Percentiles rank a stretch among this genome's conserved stretches.
Conservation (phyloP, 30 jellyfish, hydroid and myxozoan species). For the Aurelia coerulea region DNA sequence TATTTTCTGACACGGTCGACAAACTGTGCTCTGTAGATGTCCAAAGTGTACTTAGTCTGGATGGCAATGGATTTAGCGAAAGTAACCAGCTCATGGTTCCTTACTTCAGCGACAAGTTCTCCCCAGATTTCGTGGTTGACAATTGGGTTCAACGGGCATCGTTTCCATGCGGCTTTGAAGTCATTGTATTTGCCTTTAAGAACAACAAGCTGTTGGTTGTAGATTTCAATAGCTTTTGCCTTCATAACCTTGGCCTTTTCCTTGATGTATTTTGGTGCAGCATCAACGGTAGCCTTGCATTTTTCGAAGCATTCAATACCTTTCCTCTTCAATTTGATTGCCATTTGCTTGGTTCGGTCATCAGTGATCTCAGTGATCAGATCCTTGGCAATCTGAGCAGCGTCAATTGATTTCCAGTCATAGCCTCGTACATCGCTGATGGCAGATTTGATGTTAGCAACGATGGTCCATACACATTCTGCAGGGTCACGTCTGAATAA, state of each 20-base stretch:
- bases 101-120: slow-evolving; percentile 81
- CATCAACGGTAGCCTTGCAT: slow-evolving; percentile 22
- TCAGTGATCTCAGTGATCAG: slow-evolving; percentile 58
- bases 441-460: slow-evolving; percentile 23
- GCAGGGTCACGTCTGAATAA: slow-evolving; percentile 90
- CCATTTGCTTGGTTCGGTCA: slow-evolving; percentile 57
- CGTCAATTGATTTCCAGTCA: slow-evolving; percentile 55
- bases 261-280: slow-evolving; percentile 31
- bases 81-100: slow-evolving; percentile 80
- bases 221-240: slow-evolving; percentile 35
- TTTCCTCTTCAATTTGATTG: neutral
- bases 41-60: slow-evolving; percentile 24
- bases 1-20: slow-evolving; percentile 7
- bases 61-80: slow-evolving; percentile 22
- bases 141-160: slow-evolving; percentile 79
- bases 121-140: slow-evolving; percentile 93
- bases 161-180: slow-evolving; percentile 52
- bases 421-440: slow-evolving; percentile 6
- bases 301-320: slow-evolving; percentile 12
- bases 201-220: slow-evolving; percentile 20
- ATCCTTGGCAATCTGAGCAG: slow-evolving; percentile 25
- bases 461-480: slow-evolving; percentile 90
- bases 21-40: slow-evolving; percentile 18
- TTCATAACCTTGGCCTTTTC: slow-evolving; percentile 34
- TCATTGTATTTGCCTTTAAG: slow-evolving; percentile 6